Evolutionary conservation across 2,797 vertebrate genomes (phyloP).

Genomic region (Erpetoichthys calabaricus): DNA sequence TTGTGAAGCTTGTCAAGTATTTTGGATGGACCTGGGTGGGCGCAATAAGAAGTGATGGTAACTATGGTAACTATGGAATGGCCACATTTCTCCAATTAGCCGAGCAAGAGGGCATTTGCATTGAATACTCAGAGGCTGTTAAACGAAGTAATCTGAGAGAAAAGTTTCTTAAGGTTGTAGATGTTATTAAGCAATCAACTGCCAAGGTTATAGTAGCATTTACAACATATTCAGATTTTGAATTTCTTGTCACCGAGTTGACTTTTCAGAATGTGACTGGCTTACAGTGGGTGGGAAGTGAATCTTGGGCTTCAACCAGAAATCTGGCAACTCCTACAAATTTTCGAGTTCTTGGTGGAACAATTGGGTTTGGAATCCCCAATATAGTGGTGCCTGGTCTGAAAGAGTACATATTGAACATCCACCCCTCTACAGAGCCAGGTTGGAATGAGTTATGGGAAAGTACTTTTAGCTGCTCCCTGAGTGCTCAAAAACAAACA

Average conservation of each 20-base stretch:
- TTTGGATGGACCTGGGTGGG: conserved; percentile 60
- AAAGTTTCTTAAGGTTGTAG: conserved; percentile 29
- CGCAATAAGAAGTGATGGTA: conserved; percentile 40
- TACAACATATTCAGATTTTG: conserved; percentile 49
- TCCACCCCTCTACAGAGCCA: conserved; percentile 45
- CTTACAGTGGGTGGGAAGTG: conserved; percentile 53
- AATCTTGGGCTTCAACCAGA: conserved; percentile 54
- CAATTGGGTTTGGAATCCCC: conserved; percentile 43
- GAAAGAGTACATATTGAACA: conserved; percentile 32
- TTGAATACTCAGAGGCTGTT: conserved; percentile 49
- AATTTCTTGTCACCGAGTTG: conserved; percentile 39
- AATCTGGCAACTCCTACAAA: conserved; percentile 37
- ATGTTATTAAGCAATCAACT: conserved; percentile 36
- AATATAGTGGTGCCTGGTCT: conserved; percentile 41
- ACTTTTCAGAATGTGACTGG: conserved; percentile 41
- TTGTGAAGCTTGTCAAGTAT: conserved; percentile 45
- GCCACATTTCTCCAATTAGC: conserved; percentile 37
- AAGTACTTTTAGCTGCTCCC: conserved; percentile 37
- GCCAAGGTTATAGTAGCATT: conserved; percentile 52
- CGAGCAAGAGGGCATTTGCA: conserved; percentile 44
- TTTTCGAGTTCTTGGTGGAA: conserved; percentile 34
- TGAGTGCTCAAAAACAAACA: conserved; percentile 17
- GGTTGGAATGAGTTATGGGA: conserved; percentile 53
- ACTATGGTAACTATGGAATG: conserved; percentile 47
- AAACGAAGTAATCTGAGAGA: conserved; percentile 37